These are phyloP conservation scores for Frieseomelitta varia DNA, from an alignment of 1,140 invertebrate species.

Conservation along the genomic window DNA sequence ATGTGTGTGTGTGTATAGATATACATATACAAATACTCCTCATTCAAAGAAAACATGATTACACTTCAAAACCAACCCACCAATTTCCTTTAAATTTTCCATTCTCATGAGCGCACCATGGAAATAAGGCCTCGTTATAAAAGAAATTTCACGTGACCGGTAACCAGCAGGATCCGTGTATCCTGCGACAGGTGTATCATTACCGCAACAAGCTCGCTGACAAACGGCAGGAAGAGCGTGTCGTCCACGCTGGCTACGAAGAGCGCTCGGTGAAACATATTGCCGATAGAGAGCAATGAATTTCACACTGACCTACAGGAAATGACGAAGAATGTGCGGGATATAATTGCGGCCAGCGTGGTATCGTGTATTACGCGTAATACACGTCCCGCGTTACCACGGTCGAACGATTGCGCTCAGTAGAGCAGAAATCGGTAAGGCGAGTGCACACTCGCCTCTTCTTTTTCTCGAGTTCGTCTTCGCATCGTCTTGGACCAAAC, in stretches of 20 bases:
- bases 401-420: slow-evolving; percentile 44
- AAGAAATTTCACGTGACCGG: too few relatives aligned
- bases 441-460: slow-evolving; percentile 9
- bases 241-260: too few relatives aligned
- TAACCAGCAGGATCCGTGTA: neutral
- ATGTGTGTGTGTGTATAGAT: too few relatives aligned
- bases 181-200: neutral
- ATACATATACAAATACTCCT: too few relatives aligned
- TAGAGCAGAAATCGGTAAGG: slow-evolving; percentile 56
- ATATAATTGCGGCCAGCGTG: slow-evolving; percentile 30
- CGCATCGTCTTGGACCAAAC: neutral
- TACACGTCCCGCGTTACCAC: slow-evolving; percentile 44
- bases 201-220: neutral
- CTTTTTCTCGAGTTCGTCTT: neutral
- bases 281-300: slow-evolving; percentile 38
- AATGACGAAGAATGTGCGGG: slow-evolving; percentile 19
- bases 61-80: neutral
- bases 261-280: neutral
- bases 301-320: slow-evolving; percentile 63
- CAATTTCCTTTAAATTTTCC: neutral
- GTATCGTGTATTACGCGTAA: slow-evolving; percentile 39
- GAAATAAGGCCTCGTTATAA: neutral
- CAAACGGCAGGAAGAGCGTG: neutral
- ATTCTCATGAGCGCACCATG: neutral
- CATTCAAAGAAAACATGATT: neutral